A percentile compares a stretch with the other conserved stretches of the same genome.
phyloP scores from a whole-genome alignment of 1,140 invertebrate genomes.

The Samia ricini region DNA sequence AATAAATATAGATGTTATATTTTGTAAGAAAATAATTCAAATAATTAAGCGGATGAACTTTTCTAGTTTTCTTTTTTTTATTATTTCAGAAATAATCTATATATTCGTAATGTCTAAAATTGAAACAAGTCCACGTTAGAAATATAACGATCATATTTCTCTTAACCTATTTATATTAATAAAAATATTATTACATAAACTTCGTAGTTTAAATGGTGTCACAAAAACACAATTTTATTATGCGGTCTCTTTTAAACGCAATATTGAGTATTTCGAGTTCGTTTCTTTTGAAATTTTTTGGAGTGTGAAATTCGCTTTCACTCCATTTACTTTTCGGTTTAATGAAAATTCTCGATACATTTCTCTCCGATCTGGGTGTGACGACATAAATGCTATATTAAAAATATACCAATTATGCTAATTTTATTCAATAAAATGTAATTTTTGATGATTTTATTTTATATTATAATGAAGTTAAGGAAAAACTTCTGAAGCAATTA shows the following conservation, averaged over 20 bases:
- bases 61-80: no score
- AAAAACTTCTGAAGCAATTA: background rate
- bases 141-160: no score
- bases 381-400: slow-evolving; percentile 18
- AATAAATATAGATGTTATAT: no score
- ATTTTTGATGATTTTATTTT: slow-evolving; percentile 12
- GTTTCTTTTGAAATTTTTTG: slow-evolving; percentile 58
- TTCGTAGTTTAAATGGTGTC: background rate
- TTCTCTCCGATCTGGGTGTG: slow-evolving; percentile 18
- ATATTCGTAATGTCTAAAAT: no score
- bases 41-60: no score
- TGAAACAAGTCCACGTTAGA: no score
- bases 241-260: slow-evolving; percentile 55
- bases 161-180: no score
- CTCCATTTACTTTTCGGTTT: slow-evolving; percentile 57
- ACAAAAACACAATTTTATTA: slow-evolving; percentile 56
- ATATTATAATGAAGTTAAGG: background rate
- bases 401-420: slow-evolving; percentile 32
- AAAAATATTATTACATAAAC: background rate
- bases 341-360: slow-evolving; percentile 65
- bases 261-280: slow-evolving; percentile 53
- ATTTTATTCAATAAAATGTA: slow-evolving; percentile 39
- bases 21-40: no score
- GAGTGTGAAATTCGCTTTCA: slow-evolving; percentile 62
- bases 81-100: no score